Conservation (phyloP, 2,113 vertebrate species). For the Muntiacus reevesi region DNA sequence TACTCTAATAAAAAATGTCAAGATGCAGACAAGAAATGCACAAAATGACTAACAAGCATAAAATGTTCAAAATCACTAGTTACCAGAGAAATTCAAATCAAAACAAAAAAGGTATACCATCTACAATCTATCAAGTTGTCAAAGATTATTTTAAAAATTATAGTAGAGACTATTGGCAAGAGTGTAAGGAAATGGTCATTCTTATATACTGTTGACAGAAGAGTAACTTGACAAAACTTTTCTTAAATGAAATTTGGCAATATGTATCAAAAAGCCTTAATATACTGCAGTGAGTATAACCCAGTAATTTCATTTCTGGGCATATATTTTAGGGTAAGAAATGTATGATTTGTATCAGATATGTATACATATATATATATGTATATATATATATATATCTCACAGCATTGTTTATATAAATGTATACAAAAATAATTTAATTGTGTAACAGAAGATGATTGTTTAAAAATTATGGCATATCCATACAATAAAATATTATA, state of each 20-base stretch:
- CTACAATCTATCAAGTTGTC: conserved; percentile 32
- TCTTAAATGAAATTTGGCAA: not conserved
- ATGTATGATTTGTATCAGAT: not conserved
- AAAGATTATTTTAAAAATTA: conserved; percentile 33
- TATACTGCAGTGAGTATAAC: not conserved
- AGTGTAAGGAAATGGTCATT: conserved; percentile 22
- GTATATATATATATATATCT: not conserved
- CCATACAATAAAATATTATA: not conserved
- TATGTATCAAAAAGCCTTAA: conserved; percentile 14
- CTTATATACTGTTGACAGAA: not conserved
- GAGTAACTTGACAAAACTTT: conserved; percentile 12
- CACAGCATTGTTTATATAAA: not conserved
- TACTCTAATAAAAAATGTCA: conserved; percentile 17
- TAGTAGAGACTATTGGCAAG: not conserved
- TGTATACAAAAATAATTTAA: not conserved
- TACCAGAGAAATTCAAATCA: conserved; percentile 22
- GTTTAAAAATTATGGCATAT: not conserved
- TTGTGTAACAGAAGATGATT: not conserved
- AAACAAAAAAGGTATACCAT: conserved; percentile 40
- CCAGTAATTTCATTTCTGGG: not conserved
- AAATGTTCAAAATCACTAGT: conserved; percentile 36
- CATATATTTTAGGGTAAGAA: not conserved
- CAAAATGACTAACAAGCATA: conserved; percentile 35
- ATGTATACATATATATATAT: not conserved
- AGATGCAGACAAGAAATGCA: conserved; percentile 35